Base-by-base conservation (phyloP, 2,113 vertebrate genomes). In the Cisticola juncidis region DNA sequence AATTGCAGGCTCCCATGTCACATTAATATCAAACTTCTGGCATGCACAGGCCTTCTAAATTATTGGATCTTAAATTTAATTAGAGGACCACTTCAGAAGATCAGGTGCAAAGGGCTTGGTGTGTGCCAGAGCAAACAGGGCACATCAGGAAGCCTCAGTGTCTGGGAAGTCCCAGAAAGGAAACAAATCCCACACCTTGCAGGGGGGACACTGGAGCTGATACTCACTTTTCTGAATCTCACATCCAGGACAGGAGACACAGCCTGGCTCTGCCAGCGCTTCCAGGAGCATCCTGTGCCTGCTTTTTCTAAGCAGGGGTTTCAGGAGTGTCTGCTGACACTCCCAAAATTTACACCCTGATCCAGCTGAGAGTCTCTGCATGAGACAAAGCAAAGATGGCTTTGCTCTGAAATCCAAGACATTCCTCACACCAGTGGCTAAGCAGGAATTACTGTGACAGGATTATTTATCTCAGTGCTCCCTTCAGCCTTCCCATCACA, bases 81-180 rank as follows among this genome's bases (percentile, higher is more conserved):
- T 42, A 47, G 47, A 77, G 16, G 51, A 14, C 5, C 3, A 3
- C 22, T 58, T 77, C 25, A 47, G 77, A 81, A 44, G 61, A 51
- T 18, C 5, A 40, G 28, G n/a, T 18, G 35, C 60, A 36, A 71
- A 54, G 61, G 48, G 21, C 26, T 14, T 2, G 0, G 18, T 2
- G 24, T 20, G 62, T 21, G 20, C 44, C 2, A 1, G 38, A 2
- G 33, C 35, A 36, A 62, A 60, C 12, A 9, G 56, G 16, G 12
- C 61, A 11, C 1, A 0, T 19, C 53, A 42, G 0, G 0, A 53
- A 56, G 11, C 17, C 62, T 28, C 42, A 23, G 51, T 6, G 12
- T 8, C 42, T 48, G n/a, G 22, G 19, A 42, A 54, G 11, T 12
- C 36, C 17, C n/a, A 56, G 50, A 14, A 72, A 36, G 16, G 53